Evolutionary conservation across 2,888 invertebrate genomes (phyloP), one percentile per base, ranked within the genome.

Genomic region (Catocala nupta): DNA sequence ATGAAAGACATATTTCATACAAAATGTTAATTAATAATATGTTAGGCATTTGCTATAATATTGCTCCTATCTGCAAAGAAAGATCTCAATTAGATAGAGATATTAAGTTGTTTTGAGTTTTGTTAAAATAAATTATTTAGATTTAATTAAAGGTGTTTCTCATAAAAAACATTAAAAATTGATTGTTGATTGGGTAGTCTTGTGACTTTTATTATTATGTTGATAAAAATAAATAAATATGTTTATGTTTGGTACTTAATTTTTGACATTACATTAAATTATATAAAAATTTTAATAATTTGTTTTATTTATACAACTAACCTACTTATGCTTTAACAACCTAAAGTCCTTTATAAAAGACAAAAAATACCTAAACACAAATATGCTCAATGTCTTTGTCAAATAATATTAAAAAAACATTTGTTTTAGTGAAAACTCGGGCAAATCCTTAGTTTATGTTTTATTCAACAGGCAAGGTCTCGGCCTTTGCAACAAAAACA

Each of bases 351-450:
- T 45, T 54, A 45, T 54, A 54, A 33, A 54, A 45, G 45, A 54
- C 54, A 34, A 54, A 53, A 53, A 25, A 53, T 53, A 53, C 52
- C 52, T 53, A 53, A 53, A 53, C 43, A 53, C 34, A 51, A 52
- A 52, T 42, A 52, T 52, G 52, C 52, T 52, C 52, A 39, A 52
- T 52, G 16, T 52, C 52, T 52, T 52, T 48, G 12, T 55, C 11
- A 45, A 55, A 55, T 34, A 55, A 55, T 55, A 55, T 36, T 55
- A 45, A 55, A 55, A 55, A 56, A 42, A n/a, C 49, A 50, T 42
- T 56, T 56, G 49, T 56, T 56, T 56, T 56, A 56, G 56, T 56
- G 25, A 56, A 49, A 56, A 56, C 49, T 43, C 56, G 39, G 56
- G 56, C 1, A 39, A 56, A 56, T 25, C 48, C 56, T 50, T 56